Evolutionary conservation across 1,140 invertebrate species (phyloP), one percentile per base, ranked within the genome.

Genomic region (Scaptodrosophila lebanonensis): DNA sequence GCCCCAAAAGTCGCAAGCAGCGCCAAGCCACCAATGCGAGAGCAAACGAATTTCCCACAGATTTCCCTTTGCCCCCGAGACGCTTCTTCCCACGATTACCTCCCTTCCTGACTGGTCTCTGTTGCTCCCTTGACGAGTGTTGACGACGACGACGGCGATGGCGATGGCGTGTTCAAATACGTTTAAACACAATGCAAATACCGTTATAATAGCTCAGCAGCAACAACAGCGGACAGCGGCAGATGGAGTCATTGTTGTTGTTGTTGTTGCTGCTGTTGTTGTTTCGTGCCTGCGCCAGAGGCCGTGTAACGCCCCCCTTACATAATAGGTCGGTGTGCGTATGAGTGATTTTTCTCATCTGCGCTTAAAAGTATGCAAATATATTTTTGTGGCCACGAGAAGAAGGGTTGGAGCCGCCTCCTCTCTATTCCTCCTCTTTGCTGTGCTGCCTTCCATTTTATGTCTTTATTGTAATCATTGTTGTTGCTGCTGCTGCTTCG

Each of bases 171-270:
- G 69, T 66, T 79, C 58, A 84, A 84, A 75, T 79, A 68, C 73
- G 68, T 65, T 84, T 79, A 84, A 84, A 69, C 65, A 84, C 70
- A 84, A 82, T 82, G 82, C 75, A 84, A 84, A 84, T 84, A 76
- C 71, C 73, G 75, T 82, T 71, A 84, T 84, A 76, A 84, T 84
- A 68, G 82, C 72, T 59, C 64, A 68, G 53, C 70, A 64, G 67
- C 54, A 52, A 49, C 49, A 72, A 68, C 70, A 57, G 40, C 75
- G 67, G 73, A 79, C 75, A 79, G 73, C 65, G 27, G 8, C 35
- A 18, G 38, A 40, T 64, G 67, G 50, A 52, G 56, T 49, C 36
- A 60, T 30, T 39, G 22, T 25, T 25, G 3, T 3, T 25, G 48
- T 11, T 5, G 15, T 15, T 20, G 17, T 22, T n/a, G n/a, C n/a